phyloP scores from a whole-genome alignment of 1,140 invertebrate species.

The Diorhabda carinulata region DNA sequence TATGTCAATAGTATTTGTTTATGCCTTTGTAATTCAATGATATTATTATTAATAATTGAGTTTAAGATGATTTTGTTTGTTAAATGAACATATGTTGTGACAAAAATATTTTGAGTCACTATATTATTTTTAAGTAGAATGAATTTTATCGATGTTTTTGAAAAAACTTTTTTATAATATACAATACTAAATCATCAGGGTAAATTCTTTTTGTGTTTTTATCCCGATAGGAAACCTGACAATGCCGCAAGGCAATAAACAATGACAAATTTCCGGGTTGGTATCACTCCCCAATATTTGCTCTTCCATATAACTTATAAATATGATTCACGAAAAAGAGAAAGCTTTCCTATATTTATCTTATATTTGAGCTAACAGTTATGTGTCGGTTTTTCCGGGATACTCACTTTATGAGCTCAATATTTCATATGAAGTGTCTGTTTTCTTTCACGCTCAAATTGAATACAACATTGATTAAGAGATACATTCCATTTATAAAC shows the following conservation, averaged over 20 bases:
- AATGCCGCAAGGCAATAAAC: background rate
- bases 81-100: too few species aligned
- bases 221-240: background rate
- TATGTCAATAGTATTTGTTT: too few species aligned
- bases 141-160: too few species aligned
- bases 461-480: background rate
- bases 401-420: background rate
- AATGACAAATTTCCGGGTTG: background rate
- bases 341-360: background rate
- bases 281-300: conserved; percentile 2
- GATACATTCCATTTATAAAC: too few species aligned
- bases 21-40: too few species aligned
- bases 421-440: conserved; percentile 3
- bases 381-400: background rate
- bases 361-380: background rate
- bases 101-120: too few species aligned
- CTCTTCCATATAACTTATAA: background rate
- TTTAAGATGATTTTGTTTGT: too few species aligned
- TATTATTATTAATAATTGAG: too few species aligned
- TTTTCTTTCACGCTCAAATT: background rate
- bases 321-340: background rate
- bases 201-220: too few species aligned
- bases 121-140: too few species aligned
- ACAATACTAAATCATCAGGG: too few species aligned
- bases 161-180: too few species aligned